Evolutionary conservation across 1,140 invertebrate genomes (phyloP).

Genomic region (Pteromalus puparum): DNA sequence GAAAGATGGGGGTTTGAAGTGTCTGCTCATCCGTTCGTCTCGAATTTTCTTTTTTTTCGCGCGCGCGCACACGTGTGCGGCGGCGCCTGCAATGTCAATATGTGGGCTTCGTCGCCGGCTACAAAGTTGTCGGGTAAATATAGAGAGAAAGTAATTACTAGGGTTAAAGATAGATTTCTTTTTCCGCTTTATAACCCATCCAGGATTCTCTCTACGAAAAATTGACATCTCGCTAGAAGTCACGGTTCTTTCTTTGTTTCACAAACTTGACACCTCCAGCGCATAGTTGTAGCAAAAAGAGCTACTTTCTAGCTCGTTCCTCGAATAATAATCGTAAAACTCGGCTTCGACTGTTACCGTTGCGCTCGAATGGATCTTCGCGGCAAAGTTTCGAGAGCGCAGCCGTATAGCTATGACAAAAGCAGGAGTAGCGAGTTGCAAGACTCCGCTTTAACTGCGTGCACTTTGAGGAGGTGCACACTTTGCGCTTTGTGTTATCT

Average conservation of each 20-base stretch:
- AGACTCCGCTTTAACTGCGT: background rate
- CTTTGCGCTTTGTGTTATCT: background rate
- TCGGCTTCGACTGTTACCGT: background rate
- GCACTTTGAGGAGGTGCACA: too few relatives aligned
- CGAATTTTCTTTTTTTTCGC: background rate
- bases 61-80: background rate
- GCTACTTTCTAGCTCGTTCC: conserved; percentile 42
- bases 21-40: background rate
- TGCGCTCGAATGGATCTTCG: background rate
- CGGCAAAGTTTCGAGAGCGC: background rate
- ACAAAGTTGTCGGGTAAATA: background rate
- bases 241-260: background rate
- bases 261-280: conserved; percentile 15
- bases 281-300: background rate
- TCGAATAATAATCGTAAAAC: conserved; percentile 39
- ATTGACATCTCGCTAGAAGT: background rate
- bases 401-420: background rate
- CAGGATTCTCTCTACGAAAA: background rate
- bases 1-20: conserved; percentile 6
- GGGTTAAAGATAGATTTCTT: background rate
- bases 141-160: background rate
- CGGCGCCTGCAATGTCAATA: background rate
- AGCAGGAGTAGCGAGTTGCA: background rate
- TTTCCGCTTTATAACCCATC: background rate
- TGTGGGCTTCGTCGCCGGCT: background rate